Base-by-base conservation (phyloP, 2,888 invertebrate genomes). In the Ashinkailepas kermadecensis region DNA sequence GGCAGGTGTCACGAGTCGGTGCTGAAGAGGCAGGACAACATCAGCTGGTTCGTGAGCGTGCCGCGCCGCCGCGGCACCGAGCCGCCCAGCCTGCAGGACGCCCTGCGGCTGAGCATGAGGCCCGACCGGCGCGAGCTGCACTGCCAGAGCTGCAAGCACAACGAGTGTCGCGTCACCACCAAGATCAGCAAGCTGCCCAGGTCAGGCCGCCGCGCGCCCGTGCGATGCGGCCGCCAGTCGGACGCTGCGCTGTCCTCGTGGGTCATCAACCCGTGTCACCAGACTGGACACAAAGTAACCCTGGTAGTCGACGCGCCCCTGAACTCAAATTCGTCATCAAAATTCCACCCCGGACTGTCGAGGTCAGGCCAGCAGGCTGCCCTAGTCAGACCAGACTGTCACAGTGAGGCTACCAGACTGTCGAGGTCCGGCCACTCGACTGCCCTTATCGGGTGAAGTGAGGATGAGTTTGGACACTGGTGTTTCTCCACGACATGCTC, bases 41-140 rank as follows among this genome's bases (percentile, higher is more conserved):
- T 83, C 82, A 82, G 83, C 57, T 81, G 84, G 59, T 84, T 84
- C 80, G 83, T 84, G 11, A 82, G 84, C 79, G 81, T 84, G 58
- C 83, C 81, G 57, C 81, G 70, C 70, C 65, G 81, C 15, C 83
- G 7, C 79, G 81, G 54, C 80, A 80, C 15, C 80, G 70, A 23
- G 74, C 65, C 25, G 81, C 81, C 81, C 13, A 67, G 64, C n/a
- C 81, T 84, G 54, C 84, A 83, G 82, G 83, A 83, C 70, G 84
- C 84, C 15, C 79, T 84, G 21, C 80, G 81, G 15, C 70, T 80
- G 15, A 84, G 83, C 81, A 83, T 84, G 84, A 70, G 82, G 15
- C 82, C 81, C 23, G 84, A 84, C 78, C 81, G 83, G 78, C 64
- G 84, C 59, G 84, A 84, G 9, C 82, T 84, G 62, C 83, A 81